These are phyloP conservation scores for Entomobrya multifasciata DNA, from an alignment of 2,888 invertebrate genomes.

Conservation along the genomic window DNA sequence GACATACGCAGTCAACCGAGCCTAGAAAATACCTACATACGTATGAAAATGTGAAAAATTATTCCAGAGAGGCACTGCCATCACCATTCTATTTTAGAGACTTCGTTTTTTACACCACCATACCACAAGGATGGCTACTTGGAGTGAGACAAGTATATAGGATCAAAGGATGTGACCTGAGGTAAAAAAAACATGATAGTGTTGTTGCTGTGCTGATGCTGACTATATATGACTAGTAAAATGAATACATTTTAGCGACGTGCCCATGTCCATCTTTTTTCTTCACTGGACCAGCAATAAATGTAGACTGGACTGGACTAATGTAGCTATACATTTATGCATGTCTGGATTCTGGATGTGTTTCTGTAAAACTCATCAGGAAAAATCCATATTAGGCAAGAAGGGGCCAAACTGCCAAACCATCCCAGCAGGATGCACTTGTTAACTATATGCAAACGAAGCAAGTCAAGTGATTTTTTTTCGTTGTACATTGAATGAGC, in stretches of 20 bases:
- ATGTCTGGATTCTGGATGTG: neutral
- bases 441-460: too few relatives aligned
- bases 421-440: conserved; percentile 73
- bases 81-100: neutral
- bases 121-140: too few relatives aligned
- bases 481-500: too few relatives aligned
- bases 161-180: neutral
- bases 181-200: neutral
- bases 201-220: neutral
- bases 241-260: neutral
- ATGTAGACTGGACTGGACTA: too few relatives aligned
- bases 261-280: conserved; percentile 25
- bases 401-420: conserved; percentile 73
- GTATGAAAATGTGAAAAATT: neutral
- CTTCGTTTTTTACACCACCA: neutral
- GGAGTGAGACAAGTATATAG: too few relatives aligned
- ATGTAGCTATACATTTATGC: neutral
- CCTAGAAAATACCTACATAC: neutral
- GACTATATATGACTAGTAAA: too few relatives aligned
- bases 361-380: neutral
- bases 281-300: too few relatives aligned
- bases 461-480: too few relatives aligned
- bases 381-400: conserved; percentile 71
- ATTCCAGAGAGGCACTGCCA: conserved; percentile 35
- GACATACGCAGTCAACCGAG: neutral